These are phyloP conservation scores for Rhogogaster chlorosoma DNA, from an alignment of 2,888 invertebrate genomes.

Conservation along the genomic window DNA sequence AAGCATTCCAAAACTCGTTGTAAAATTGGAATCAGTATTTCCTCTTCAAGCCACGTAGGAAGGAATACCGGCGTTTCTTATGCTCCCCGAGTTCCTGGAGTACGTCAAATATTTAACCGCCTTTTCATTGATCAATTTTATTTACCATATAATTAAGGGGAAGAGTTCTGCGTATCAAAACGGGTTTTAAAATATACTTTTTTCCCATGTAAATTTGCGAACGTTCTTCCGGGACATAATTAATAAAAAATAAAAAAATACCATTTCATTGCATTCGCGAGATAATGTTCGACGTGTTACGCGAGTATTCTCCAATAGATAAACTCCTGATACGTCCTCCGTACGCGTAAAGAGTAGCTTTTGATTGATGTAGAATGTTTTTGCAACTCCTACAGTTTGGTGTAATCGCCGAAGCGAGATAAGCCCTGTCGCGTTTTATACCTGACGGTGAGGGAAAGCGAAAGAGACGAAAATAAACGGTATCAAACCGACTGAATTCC, in stretches of 20 bases:
- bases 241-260: neutral
- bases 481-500: conserved; percentile 25
- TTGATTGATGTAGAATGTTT: conserved; percentile 45
- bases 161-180: neutral
- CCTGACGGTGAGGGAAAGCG: conserved; percentile 21
- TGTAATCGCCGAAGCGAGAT: conserved; percentile 44
- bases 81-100: neutral
- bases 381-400: conserved; percentile 28
- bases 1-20: neutral
- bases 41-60: neutral
- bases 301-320: neutral
- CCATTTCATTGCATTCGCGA: neutral
- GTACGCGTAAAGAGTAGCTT: conserved; percentile 1
- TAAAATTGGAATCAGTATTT: neutral
- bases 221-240: neutral
- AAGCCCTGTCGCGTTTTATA: conserved; percentile 40
- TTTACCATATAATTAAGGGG: neutral
- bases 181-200: neutral
- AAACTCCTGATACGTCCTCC: neutral
- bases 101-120: neutral
- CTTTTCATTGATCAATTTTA: neutral
- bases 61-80: neutral
- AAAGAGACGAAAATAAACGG: conserved; percentile 37
- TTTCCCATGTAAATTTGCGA: neutral
- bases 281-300: neutral